Evolutionary conservation across 2,888 invertebrate species (phyloP).

Genomic region (Anorthoa munda): DNA sequence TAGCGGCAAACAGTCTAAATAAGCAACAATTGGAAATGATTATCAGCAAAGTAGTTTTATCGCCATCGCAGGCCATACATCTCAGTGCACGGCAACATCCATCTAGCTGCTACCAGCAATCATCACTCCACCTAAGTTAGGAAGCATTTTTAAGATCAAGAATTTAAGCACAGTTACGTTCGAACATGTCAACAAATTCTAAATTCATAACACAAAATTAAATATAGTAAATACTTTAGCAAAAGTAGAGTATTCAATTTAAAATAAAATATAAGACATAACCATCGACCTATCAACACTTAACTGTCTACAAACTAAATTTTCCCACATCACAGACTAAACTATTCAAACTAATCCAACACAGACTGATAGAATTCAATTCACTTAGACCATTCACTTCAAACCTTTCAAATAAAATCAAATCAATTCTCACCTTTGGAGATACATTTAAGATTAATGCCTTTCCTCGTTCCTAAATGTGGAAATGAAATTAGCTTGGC

Average conservation of each 20-base stretch:
- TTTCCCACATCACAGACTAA: slow-evolving; percentile 8
- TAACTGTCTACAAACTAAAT: slow-evolving; percentile 2
- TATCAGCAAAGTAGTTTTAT: no score
- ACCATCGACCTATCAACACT: not conserved
- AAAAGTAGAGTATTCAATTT: not conserved
- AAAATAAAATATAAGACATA: no score
- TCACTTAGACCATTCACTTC: slow-evolving; percentile 46
- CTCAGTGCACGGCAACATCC: no score
- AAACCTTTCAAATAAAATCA: slow-evolving; percentile 7
- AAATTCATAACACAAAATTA: no score
- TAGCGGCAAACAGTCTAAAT: no score
- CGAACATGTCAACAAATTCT: no score
- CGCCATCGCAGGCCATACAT: no score
- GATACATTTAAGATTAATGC: slow-evolving; percentile 58
- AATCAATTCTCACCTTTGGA: slow-evolving; percentile 31
- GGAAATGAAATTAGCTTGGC: slow-evolving; percentile 44
- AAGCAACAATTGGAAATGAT: no score
- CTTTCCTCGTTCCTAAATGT: slow-evolving; percentile 16
- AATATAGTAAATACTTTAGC: not conserved
- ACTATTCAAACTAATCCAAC: slow-evolving; percentile 31
- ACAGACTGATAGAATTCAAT: slow-evolving; percentile 24
- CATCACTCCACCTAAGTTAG: no score
- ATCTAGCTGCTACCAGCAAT: no score
- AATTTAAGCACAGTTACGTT: no score
- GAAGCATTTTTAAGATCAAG: no score